A percentile compares a stretch with the other conserved stretches of the same genome.
phyloP scores from a whole-genome alignment of 2,113 vertebrate species.

The Antechinus flavipes region DNA sequence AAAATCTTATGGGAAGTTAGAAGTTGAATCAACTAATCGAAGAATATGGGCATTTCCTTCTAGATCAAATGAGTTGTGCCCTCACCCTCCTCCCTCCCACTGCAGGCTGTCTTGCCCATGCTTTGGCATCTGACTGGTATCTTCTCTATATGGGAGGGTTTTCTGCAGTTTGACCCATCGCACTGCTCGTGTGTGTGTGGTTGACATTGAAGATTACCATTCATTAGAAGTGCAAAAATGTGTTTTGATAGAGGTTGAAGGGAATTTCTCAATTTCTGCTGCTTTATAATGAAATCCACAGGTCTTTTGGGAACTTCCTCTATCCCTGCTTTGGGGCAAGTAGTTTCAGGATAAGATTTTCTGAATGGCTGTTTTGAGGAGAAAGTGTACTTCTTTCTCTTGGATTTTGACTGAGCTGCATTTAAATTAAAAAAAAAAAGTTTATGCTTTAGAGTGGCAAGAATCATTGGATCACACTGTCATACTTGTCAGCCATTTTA shows the following conservation, averaged over 20 bases:
- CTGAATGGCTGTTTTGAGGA: conserved; percentile 37
- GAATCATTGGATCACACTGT: background rate
- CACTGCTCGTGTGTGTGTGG: background rate
- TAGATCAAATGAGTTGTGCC: background rate
- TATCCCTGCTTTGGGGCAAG: conserved; percentile 44
- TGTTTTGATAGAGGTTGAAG: background rate
- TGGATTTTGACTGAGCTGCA: conserved; percentile 36
- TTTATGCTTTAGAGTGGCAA: conserved; percentile 5
- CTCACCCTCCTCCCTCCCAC: background rate
- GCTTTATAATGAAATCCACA: conserved; percentile 33
- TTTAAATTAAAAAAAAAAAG: conserved; percentile 36
- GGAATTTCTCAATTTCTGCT: background rate
- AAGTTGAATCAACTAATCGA: background rate
- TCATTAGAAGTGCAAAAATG: background rate
- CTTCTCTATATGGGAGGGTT: background rate
- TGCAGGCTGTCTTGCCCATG: background rate
- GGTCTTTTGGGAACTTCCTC: conserved; percentile 31
- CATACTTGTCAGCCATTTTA: conserved; percentile 18
- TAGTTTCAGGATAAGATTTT: conserved; percentile 43
- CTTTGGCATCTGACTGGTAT: background rate
- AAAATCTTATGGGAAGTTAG: conserved; percentile 36
- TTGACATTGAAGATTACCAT: conserved; percentile 8
- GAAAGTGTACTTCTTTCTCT: conserved; percentile 52
- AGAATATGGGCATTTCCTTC: background rate
- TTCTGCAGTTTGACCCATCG: background rate